Evolutionary conservation across 2,797 vertebrate species (phyloP), one percentile per base, ranked within the genome.

Genomic region (Hafferia zeledoni): DNA sequence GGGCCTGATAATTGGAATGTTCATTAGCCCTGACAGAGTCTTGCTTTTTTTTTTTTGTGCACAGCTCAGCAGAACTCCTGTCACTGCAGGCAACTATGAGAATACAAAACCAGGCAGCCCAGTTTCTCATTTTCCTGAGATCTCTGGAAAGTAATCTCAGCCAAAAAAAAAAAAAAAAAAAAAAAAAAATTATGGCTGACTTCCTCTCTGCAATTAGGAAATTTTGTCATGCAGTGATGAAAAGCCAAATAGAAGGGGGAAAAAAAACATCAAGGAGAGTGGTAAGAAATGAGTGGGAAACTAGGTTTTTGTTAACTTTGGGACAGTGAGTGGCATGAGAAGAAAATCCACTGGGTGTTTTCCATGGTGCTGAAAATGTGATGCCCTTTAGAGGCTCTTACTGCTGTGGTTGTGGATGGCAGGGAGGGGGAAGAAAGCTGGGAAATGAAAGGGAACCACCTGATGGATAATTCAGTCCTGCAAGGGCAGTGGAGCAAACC

Each of bases 381-480:
- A 82, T 87, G 85, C 85, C 78, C 75, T 90, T 94, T 70, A 79
- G 88, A 83, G 75, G 25, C 55, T 52, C 10, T 44, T 31, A 43
- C 41, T 44, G 60, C 37, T 15, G 61, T 28, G 53, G 53, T 30
- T 63, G 35, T 50, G 60, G 60, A 28, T 52, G 53, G 92, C 76
- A 59, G 76, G 59, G 85, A 84, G 61, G 89, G 78, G 68, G 89
- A 79, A 92, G 76, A 70, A 86, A 93, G 80, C 89, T 95, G 88
- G 96, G 80, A 91, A 95, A 89, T 95, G 79, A 78, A 87, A 87
- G 46, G 25, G 59, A 96, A 87, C 59, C 88, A 84, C 47, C 44
- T 89, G 92, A 79, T 88, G 77, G 55, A 68, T 90, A 88, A 96
- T 96, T 96, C 94, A 97, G 94, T 83, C 91, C 87, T 81, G 83